These are phyloP conservation scores for Streptopelia turtur DNA, from an alignment of 2,797 vertebrate species.

Conservation along the genomic window DNA sequence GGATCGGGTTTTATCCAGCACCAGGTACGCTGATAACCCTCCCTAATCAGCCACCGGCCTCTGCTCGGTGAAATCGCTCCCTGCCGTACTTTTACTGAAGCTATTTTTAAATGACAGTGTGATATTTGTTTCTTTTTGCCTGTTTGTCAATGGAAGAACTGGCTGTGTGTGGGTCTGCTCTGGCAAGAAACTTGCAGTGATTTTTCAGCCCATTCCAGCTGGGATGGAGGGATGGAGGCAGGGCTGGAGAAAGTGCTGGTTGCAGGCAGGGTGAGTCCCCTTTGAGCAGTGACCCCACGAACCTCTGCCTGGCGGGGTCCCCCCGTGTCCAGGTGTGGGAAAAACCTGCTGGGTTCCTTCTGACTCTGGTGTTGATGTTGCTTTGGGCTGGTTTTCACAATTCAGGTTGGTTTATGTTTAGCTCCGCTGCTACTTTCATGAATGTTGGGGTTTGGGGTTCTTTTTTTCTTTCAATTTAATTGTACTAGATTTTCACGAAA, in stretches of 20 bases:
- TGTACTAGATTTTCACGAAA: not conserved
- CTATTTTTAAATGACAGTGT: conserved; percentile 53
- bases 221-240: conserved; percentile 14
- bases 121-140: conserved; percentile 35
- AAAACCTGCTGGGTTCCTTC: conserved; percentile 18
- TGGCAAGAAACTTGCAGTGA: conserved; percentile 43
- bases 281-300: not conserved
- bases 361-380: not conserved
- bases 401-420: not conserved
- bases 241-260: conserved; percentile 34
- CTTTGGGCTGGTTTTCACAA: not conserved
- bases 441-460: not conserved
- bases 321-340: not conserved
- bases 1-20: conserved; percentile 25
- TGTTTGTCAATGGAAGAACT: conserved; percentile 19
- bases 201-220: conserved; percentile 29
- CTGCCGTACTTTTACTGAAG: not conserved
- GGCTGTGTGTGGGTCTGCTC: not conserved
- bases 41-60: not conserved
- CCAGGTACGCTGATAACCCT: conserved; percentile 2
- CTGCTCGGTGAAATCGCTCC: not conserved
- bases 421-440: not conserved
- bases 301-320: not conserved
- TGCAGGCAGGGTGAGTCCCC: not conserved
- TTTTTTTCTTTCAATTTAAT: not conserved